Evolutionary conservation across 2,113 vertebrate genomes (phyloP), one percentile per base, ranked within the genome.

Genomic region (Melanotaenia duboulayi): DNA sequence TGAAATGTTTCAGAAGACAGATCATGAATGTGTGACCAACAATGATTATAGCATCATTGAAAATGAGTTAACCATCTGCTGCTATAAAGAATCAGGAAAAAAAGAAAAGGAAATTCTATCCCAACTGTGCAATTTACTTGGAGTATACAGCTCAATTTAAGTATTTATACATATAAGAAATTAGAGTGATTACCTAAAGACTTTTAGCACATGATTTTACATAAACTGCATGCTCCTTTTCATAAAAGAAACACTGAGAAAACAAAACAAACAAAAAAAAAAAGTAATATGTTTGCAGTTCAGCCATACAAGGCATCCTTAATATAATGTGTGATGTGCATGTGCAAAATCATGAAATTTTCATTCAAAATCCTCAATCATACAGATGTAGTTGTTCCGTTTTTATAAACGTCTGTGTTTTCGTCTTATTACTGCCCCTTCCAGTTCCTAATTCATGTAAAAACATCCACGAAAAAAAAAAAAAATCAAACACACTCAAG

Each of bases 1-100:
- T 28, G 56, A 55, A 17, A 42, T 60, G 7, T 25, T 56, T 54
- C 25, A n/a, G 55, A 28, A 54, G 10, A 51, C 25, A 67, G 25
- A 72, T 28, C 44, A 48, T 48, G 16, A 7, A 48, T 42, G 69
- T 60, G 48, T 55, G 39, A 54, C 64, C 44, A 3, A 48, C 3
- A 19, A 12, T 14, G 13, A 68, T 77, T 55, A 55, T 40, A 2
- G 32, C 35, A 50, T 7, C 23, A n/a, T 1, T 65, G 17, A 37
- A 67, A 74, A 70, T 60, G 24, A 60, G 28, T 52, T 17, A 7
- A 57, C 44, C 49, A 65, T 74, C 40, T 74, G 65, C 60, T 61
- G 50, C 44, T 52, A 35, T 25, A 25, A 56, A 52, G 2, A n/a
- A 19, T 5, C 17, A 2, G 16, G 7, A 35, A 35, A 35, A 35